Conservation (phyloP, 1,140 invertebrate genomes). For the Elysia chlorotica region DNA sequence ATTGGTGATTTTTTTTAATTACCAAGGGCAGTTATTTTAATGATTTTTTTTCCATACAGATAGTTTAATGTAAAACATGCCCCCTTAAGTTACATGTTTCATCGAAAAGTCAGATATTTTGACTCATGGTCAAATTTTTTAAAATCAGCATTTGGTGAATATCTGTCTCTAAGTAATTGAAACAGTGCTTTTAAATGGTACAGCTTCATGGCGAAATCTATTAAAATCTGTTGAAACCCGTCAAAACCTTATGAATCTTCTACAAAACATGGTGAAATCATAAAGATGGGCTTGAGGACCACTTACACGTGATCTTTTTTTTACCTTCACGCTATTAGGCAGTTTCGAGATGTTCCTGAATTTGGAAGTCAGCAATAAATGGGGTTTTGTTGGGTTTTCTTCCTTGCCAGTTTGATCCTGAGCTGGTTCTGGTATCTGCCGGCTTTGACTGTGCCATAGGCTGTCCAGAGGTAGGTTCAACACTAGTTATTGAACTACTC, state of each 20-base stretch:
- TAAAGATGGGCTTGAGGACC: too few relatives aligned
- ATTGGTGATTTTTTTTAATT: background rate
- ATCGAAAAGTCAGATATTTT: too few relatives aligned
- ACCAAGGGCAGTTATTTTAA: too few relatives aligned
- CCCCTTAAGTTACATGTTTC: too few relatives aligned
- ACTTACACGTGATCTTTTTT: background rate
- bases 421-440: constrained; percentile 87
- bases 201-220: too few relatives aligned
- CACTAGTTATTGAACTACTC: background rate
- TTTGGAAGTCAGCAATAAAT: background rate
- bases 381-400: background rate
- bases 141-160: too few relatives aligned
- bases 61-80: too few relatives aligned
- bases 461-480: constrained; percentile 72
- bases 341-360: background rate
- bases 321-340: background rate
- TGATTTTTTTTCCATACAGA: too few relatives aligned
- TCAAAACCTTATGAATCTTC: background rate
- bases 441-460: constrained; percentile 91
- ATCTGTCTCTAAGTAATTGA: too few relatives aligned
- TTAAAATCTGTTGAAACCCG: too few relatives aligned
- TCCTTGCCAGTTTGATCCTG: constrained; percentile 73
- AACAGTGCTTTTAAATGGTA: too few relatives aligned
- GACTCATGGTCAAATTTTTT: too few relatives aligned
- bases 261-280: background rate